phyloP scores from a whole-genome alignment of 2,888 invertebrate species.

The Cataglyphis altisquamis region DNA sequence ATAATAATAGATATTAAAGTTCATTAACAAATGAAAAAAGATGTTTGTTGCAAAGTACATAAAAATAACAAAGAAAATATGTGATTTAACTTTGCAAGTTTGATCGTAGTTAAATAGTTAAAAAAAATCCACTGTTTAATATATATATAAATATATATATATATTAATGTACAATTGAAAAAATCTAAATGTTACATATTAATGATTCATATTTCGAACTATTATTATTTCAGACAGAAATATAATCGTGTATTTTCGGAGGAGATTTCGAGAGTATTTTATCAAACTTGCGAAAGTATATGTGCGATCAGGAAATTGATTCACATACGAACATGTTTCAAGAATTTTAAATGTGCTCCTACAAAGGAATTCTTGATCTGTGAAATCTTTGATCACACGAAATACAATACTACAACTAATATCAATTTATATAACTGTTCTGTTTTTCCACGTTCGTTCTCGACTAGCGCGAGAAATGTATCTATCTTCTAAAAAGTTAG shows the following conservation, averaged over 20 bases:
- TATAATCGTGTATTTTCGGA: conserved; percentile 42
- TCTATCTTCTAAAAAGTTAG: conserved; percentile 45
- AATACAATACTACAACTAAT: conserved; percentile 7
- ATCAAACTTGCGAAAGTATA: conserved; percentile 33
- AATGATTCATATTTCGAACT: conserved; percentile 31
- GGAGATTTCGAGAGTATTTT: conserved; percentile 32
- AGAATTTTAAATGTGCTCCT: conserved; percentile 9
- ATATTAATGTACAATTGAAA: conserved; percentile 53
- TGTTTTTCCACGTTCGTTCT: conserved; percentile 16
- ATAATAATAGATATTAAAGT: conserved; percentile 78
- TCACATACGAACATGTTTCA: neutral
- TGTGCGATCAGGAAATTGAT: conserved; percentile 11
- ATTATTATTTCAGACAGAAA: conserved; percentile 39
- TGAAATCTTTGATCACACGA: neutral
- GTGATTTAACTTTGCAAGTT: conserved; percentile 71
- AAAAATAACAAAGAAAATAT: conserved; percentile 50
- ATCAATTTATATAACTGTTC: neutral
- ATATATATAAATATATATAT: neutral
- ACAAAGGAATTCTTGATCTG: conserved; percentile 8
- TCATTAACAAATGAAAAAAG: conserved; percentile 78
- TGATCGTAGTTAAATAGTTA: conserved; percentile 74
- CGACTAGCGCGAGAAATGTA: conserved; percentile 3
- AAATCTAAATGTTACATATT: conserved; percentile 49
- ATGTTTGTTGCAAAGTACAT: conserved; percentile 77
- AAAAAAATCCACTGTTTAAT: conserved; percentile 63